Conservation (phyloP, 1,140 invertebrate genomes). For the Musca vetustissima region DNA sequence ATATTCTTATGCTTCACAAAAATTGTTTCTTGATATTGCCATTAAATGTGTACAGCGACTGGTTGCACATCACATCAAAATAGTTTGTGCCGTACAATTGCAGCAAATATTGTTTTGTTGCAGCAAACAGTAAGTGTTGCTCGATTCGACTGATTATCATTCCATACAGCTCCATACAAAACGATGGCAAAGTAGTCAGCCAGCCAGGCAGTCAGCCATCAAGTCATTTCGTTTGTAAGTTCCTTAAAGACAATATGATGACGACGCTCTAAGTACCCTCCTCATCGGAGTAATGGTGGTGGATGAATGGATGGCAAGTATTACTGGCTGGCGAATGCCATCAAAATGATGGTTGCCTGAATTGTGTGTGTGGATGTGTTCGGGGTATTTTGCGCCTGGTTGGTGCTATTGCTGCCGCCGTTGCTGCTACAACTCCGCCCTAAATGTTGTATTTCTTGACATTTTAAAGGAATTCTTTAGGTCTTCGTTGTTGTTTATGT, state of each 20-base stretch:
- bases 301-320: slow-evolving; percentile 9
- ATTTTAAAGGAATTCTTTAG: neutral
- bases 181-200: neutral
- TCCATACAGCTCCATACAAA: slow-evolving; percentile 1
- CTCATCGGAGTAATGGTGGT: neutral
- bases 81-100: neutral
- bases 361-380: no score
- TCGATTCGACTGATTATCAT: slow-evolving; percentile 9
- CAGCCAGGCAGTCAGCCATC: neutral
- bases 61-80: neutral
- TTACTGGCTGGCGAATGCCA: neutral
- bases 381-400: slow-evolving; percentile 2
- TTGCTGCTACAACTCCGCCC: slow-evolving; percentile 20
- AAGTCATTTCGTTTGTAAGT: neutral
- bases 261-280: slow-evolving; percentile 17
- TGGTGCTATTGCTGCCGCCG: no score
- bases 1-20: no score
- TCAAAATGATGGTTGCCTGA: no score
- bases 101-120: slow-evolving; percentile 1
- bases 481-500: no score
- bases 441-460: slow-evolving; percentile 9
- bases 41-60: neutral
- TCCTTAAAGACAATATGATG: slow-evolving; percentile 21
- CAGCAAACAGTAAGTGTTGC: neutral
- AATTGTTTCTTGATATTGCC: no score